A percentile compares a stretch with the other conserved stretches of the same genome.
Conservation (phyloP, 2,888 invertebrate genomes). For the Spodoptera exigua region DNA sequence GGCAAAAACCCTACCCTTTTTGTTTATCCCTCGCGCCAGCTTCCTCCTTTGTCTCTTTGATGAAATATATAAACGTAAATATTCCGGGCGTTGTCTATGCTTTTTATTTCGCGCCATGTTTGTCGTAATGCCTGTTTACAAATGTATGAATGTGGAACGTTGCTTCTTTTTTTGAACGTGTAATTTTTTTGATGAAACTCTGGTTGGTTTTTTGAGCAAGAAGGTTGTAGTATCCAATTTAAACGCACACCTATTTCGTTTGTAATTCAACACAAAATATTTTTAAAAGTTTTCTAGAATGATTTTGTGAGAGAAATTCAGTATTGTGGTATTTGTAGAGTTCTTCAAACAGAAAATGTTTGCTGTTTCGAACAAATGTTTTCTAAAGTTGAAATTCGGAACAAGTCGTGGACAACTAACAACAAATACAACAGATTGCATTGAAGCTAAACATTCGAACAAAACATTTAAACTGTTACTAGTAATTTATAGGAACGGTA, state of each 20-base stretch:
- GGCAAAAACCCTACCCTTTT: slow-evolving; percentile 81
- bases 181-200: slow-evolving; percentile 32
- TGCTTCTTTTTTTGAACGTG: slow-evolving; percentile 50
- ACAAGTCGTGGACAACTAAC: slow-evolving; percentile 23
- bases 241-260: neutral
- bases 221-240: slow-evolving; percentile 15
- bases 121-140: slow-evolving; percentile 64
- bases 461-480: slow-evolving; percentile 50
- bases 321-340: slow-evolving; percentile 2
- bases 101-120: slow-evolving; percentile 67
- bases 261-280: neutral
- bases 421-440: slow-evolving; percentile 25
- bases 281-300: neutral
- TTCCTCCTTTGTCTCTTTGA: slow-evolving; percentile 72
- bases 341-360: slow-evolving; percentile 7
- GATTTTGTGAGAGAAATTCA: neutral
- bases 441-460: slow-evolving; percentile 34
- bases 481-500: slow-evolving; percentile 41
- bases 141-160: slow-evolving; percentile 63
- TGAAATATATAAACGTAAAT: slow-evolving; percentile 67
- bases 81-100: slow-evolving; percentile 62
- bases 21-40: slow-evolving; percentile 77
- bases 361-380: slow-evolving; percentile 16
- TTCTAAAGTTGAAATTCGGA: slow-evolving; percentile 39
- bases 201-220: slow-evolving; percentile 9